Base-by-base conservation (phyloP, 2,113 vertebrate species). In the Hippocampus barbouri region DNA sequence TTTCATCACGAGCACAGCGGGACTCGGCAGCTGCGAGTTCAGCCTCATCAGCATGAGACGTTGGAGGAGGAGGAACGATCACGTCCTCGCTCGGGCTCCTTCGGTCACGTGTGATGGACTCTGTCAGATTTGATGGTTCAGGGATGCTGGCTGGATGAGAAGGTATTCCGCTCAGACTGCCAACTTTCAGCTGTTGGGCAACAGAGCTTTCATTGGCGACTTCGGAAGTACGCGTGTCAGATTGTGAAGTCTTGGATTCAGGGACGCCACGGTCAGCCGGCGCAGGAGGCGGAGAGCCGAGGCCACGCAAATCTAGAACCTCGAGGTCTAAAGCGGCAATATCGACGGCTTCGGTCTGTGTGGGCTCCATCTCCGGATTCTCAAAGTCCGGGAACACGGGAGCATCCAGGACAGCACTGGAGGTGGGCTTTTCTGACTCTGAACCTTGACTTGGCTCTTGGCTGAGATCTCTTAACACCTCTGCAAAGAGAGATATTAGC, bases 341-440 rank as follows among this genome's bases (percentile, higher is more conserved):
- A 75, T 88, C 82, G n/a, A 89, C 82, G 38, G 45, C 72, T 30
- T 77, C 77, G 15, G 54, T 34, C 30, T 78, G 81, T 15, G 68
- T 54, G 0, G 71, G 60, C 74, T 87, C 89, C 3, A 82, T 65
- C 21, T 86, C 88, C 1, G 71, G 74, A 68, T 25, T 81, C 16
- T 87, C 82, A 82, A 91, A 88, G 66, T 92, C 89, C 25, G 89
- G 83, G 64, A 90, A 88, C 47, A 89, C 82, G 0, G 89, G 89
- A 71, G 82, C 77, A 0, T 80, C 78, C 9, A 90, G 79, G 3
- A 76, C 70, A 30, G 79, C 54, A 49, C 62, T 72, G 59, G 73
- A 49, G 21, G 80, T 1, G 38, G 71, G 73, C 5, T 43, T 72
- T 56, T 79, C 70, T 12, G 63, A 25, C 0, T 68, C 51, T 5